phyloP scores from a whole-genome alignment of 2,888 invertebrate genomes.

The Omphaloscelis lunosa region DNA sequence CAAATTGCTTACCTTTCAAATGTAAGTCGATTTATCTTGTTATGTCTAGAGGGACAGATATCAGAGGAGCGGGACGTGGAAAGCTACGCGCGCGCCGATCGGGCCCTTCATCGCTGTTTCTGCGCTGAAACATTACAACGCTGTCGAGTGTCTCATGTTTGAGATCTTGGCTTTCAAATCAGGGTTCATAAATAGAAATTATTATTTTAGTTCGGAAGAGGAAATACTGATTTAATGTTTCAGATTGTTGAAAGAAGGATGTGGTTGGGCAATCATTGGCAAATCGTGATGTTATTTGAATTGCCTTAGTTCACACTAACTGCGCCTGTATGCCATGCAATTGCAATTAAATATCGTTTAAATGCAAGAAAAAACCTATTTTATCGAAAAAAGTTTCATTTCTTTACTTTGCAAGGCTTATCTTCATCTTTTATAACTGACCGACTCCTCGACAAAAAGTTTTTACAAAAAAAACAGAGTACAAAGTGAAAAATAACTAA shows the following conservation, averaged over 20 bases:
- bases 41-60: constrained; percentile 77
- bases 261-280: constrained; percentile 38
- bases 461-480: too few species aligned
- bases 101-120: constrained; percentile 70
- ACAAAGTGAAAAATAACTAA: too few species aligned
- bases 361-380: background rate
- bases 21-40: constrained; percentile 81
- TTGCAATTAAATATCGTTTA: background rate
- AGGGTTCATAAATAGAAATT: constrained; percentile 53
- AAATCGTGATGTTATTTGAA: constrained; percentile 35
- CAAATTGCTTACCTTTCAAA: constrained; percentile 86
- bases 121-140: constrained; percentile 59
- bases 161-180: constrained; percentile 61
- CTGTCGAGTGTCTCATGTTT: constrained; percentile 60
- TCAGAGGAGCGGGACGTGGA: constrained; percentile 71
- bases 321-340: background rate
- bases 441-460: background rate
- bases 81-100: constrained; percentile 70
- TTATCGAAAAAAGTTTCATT: background rate
- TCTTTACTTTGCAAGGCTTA: background rate
- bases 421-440: background rate
- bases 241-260: constrained; percentile 42
- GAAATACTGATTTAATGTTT: constrained; percentile 34
- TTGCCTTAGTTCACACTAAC: constrained; percentile 24
- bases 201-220: constrained; percentile 52